Evolutionary conservation across 2,113 vertebrate genomes (phyloP).

Genomic region (Telmatochromis sp.): DNA sequence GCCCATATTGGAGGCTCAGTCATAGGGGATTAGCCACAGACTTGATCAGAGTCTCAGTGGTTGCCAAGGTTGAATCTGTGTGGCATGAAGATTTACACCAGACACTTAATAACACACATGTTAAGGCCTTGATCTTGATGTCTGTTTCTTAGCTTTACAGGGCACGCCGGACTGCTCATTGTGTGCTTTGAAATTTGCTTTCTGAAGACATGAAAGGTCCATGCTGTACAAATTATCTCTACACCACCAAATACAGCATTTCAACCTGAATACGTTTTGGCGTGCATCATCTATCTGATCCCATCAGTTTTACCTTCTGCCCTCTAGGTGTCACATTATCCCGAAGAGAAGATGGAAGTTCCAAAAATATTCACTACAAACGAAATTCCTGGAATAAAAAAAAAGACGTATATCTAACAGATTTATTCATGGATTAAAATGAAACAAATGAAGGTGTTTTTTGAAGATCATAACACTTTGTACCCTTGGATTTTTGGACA

Average conservation of each 20-base stretch:
- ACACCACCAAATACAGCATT: background rate
- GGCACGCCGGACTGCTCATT: background rate
- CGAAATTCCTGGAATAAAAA: background rate
- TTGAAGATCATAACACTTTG: background rate
- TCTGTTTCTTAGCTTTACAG: conserved; percentile 26
- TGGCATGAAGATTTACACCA: conserved; percentile 52
- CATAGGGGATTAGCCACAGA: conserved; percentile 60
- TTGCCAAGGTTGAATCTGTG: conserved; percentile 43
- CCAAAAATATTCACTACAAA: background rate
- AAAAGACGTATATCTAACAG: background rate
- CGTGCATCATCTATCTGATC: conserved; percentile 3
- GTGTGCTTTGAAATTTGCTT: background rate
- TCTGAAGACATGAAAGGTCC: background rate
- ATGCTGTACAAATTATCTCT: background rate
- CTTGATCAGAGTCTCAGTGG: conserved; percentile 58
- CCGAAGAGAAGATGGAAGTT: background rate
- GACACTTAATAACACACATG: conserved; percentile 54
- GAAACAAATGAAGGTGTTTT: background rate
- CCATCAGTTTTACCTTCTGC: background rate
- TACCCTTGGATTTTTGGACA: background rate
- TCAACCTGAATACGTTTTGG: background rate
- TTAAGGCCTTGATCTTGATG: conserved; percentile 12
- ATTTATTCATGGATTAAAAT: background rate
- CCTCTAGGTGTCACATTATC: background rate
- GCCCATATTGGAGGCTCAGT: conserved; percentile 46